A percentile compares a stretch with the other conserved stretches of the same genome.
These are phyloP conservation scores for Drosophila infuscata DNA, from an alignment of 2,888 invertebrate species.

Conservation along the genomic window DNA sequence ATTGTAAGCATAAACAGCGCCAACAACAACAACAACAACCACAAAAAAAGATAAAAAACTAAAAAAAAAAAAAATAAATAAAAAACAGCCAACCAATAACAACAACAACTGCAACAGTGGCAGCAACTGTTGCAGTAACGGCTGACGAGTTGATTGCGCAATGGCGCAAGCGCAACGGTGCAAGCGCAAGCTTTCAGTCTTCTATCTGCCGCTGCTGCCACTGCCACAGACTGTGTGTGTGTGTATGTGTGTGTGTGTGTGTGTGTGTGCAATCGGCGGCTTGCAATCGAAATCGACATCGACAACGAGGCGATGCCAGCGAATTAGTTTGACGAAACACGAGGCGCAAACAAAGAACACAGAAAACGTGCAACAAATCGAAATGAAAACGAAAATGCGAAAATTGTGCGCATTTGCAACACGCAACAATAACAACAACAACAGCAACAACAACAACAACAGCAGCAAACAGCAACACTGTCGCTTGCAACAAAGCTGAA, in stretches of 20 bases:
- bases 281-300: slow-evolving; percentile 53
- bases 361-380: slow-evolving; percentile 62
- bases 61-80: neutral
- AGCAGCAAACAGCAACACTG: slow-evolving; percentile 3
- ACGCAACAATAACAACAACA: slow-evolving; percentile 26
- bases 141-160: slow-evolving; percentile 40
- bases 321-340: slow-evolving; percentile 59
- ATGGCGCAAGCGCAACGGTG: slow-evolving; percentile 50
- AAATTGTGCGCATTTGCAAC: slow-evolving; percentile 46
- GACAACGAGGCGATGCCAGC: slow-evolving; percentile 30
- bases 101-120: slow-evolving; percentile 8
- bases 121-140: slow-evolving; percentile 47
- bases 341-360: slow-evolving; percentile 45
- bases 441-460: neutral
- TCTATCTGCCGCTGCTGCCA: slow-evolving; percentile 8
- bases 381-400: slow-evolving; percentile 60
- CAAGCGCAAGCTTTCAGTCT: slow-evolving; percentile 47
- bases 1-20: slow-evolving; percentile 45
- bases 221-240: slow-evolving; percentile 1
- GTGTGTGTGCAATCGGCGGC: slow-evolving; percentile 46
- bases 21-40: slow-evolving; percentile 7
- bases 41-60: neutral
- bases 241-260: slow-evolving; percentile 17
- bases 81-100: slow-evolving; percentile 7
- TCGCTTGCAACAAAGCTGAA: slow-evolving; percentile 1